Base-by-base conservation (phyloP, 1,140 invertebrate genomes). In the Bombus affinis region DNA sequence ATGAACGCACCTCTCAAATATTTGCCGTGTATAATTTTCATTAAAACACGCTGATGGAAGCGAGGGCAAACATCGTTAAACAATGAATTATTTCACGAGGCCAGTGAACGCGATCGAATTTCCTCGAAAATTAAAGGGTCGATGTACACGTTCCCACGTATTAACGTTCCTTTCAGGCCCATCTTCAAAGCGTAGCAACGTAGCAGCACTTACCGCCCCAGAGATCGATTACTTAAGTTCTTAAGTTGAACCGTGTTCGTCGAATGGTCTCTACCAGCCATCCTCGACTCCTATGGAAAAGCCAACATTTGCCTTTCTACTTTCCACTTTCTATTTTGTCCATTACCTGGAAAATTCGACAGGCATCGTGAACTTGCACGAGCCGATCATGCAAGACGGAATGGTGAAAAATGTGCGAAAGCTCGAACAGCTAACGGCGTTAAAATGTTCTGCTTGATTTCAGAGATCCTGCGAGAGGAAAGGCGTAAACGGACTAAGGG, bases 21-120 rank as follows among this genome's bases (percentile, higher is more conserved):
- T 59, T 81, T 53, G 66, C 28, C 44, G 79, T 35, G 53, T n/a
- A 59, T 57, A 70, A 72, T 81, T 73, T 81, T 73, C 79, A 59
- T 81, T 81, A 73, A 81, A 73, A 81, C 47, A 25, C 44, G 37
- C 12, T 42, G 79, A 59, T 59, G 68, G 35, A 32, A 22, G 4
- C 47, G 28, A 53, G 47, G 57, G 47, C n/a, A 42, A 73, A 59
- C 47, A 57, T 22, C 10, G 66, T 28, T 35, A 32, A 68, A 80
- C 70, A 72, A 39, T n/a, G 70, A 25, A 37, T 80, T 47, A 47
- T 37, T 39, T 80, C 32, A 10, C 39, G 39, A 44, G 25, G 22
- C 32, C 25, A 6, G 39, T 13, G 25, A 13, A 6, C 37, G 6
- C 66, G 66, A 68, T 39, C 70, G 71, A 73, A 47, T 73, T 73